Percentiles rank a stretch among this genome's conserved stretches.
Evolutionary conservation across 2,113 vertebrate species (phyloP).

Genomic region (Pedionomus torquatus): DNA sequence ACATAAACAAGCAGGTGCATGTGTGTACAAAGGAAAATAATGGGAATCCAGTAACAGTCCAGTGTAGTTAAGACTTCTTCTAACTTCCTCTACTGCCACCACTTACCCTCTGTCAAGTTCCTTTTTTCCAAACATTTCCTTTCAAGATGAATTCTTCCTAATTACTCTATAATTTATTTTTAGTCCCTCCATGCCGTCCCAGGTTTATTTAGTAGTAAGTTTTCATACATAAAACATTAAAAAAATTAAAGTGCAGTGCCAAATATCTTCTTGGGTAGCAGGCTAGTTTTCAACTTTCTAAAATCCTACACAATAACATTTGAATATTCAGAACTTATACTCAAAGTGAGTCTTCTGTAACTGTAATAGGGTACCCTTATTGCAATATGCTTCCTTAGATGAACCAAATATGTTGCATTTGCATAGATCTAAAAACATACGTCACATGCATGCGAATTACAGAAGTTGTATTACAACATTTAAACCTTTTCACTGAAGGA

Average conservation of each 20-base stretch:
- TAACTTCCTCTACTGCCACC: not conserved
- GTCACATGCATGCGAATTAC: not conserved
- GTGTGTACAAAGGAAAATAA: not conserved
- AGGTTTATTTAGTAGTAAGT: not conserved
- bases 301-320: not conserved
- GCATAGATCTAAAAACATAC: not conserved
- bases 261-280: not conserved
- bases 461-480: not conserved
- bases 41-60: not conserved
- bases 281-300: not conserved
- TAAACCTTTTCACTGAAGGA: not conserved
- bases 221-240: not conserved
- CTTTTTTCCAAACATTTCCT: not conserved
- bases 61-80: not conserved
- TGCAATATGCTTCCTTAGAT: not conserved
- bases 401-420: not conserved
- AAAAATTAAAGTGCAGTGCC: not conserved
- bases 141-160: not conserved
- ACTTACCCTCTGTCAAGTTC: not conserved
- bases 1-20: not conserved
- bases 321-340: not conserved
- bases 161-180: not conserved
- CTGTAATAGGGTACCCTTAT: not conserved
- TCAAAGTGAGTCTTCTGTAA: not conserved
- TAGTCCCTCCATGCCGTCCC: not conserved